Base-by-base conservation (phyloP, 2,888 invertebrate genomes). In the Xestia xanthographa region DNA sequence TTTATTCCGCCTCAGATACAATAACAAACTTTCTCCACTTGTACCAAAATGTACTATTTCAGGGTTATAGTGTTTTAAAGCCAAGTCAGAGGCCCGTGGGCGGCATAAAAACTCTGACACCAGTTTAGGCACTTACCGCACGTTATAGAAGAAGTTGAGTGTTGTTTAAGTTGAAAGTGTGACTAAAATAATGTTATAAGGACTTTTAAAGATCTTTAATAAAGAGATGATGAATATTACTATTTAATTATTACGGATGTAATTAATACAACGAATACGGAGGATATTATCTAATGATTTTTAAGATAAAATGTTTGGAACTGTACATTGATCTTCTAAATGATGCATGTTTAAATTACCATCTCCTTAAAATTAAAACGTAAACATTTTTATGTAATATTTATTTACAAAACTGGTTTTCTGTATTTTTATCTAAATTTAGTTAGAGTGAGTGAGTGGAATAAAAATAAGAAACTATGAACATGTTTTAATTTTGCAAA, bases 301-400 rank as follows among this genome's bases (percentile, higher is more conserved):
- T 26, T 26, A 14, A 6, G 9, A 38, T 29, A 53, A 1, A n/a
- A 17, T 4, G 20, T 38, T 53, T 26, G 6, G 12, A 63, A 22
- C 17, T 38, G 12, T 34, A 29, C 26, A 22, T 9, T 50, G 8
- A 48, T 26, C 12, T 11, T 22, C 14, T 17, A 17, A 29, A 53
- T 73, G 0, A 79, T 66, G 8, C 62, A 60, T 53, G 53, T 53
- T 38, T 1, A 60, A 53, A 72, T 72, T 8, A 41, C 22, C 20
- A 20, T 26, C 0, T 66, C 22, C 20, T 43, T 48, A n/a, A 41
- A 0, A 53, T 43, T 53, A 20, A 45, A 66, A 45, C 45, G 29
- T 53, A 56, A 48, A 79, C 26, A 67, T 14, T 38, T 4, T 56
- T 56, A 80, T 11, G 63, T 43, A 67, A 75, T 50, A n/a, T 79